A percentile compares a stretch with the other conserved stretches of the same genome.
Conservation (phyloP, 2,888 invertebrate species). For the Rhopalosiphum nymphaeae region DNA sequence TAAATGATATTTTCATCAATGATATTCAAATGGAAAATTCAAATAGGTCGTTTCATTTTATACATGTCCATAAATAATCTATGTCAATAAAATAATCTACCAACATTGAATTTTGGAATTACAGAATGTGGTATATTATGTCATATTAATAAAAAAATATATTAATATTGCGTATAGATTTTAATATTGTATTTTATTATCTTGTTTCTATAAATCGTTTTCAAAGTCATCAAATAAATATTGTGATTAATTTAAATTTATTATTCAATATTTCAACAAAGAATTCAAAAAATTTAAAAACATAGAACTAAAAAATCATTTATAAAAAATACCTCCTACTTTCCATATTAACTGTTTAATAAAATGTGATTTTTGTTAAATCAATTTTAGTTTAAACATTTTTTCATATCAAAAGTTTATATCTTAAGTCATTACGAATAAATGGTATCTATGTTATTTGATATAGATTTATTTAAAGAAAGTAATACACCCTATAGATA, state of each 20-base stretch:
- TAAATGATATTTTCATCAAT: neutral
- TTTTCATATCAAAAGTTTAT: conserved; percentile 17
- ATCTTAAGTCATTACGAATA: neutral
- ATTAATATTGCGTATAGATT: neutral
- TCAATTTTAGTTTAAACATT: conserved; percentile 15
- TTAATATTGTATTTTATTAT: neutral
- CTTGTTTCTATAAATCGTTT: neutral
- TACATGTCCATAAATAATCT: neutral
- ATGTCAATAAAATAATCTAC: neutral
- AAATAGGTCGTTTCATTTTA: neutral
- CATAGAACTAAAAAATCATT: neutral
- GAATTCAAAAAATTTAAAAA: neutral
- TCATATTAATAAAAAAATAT: neutral
- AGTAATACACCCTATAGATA: neutral
- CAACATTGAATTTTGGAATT: neutral
- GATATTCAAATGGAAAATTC: neutral
- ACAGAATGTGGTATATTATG: neutral
- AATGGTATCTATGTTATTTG: neutral
- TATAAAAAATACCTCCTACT: neutral
- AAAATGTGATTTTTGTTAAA: neutral
- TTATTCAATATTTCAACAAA: neutral
- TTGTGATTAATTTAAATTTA: neutral
- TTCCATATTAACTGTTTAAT: neutral
- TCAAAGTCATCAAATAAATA: neutral
- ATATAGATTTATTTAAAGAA: conserved; percentile 7